phyloP scores from a whole-genome alignment of 2,888 invertebrate genomes.

The Luperina testacea region DNA sequence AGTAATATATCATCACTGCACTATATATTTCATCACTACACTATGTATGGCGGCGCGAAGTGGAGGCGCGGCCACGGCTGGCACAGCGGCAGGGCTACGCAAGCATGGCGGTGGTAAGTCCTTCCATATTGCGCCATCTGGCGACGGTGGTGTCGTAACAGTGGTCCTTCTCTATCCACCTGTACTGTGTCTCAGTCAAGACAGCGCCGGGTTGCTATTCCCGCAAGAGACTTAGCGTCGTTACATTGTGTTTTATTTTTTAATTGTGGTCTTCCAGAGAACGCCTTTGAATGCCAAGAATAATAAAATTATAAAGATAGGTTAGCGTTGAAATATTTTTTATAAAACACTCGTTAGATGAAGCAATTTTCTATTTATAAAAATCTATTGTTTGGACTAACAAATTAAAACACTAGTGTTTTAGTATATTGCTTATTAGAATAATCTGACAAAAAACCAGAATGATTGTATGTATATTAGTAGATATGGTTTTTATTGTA shows the following conservation, averaged over 20 bases:
- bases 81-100: background rate
- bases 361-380: too few relatives aligned
- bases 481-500: too few relatives aligned
- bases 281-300: slow-evolving; percentile 27
- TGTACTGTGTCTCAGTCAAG: slow-evolving; percentile 13
- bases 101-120: background rate
- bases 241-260: slow-evolving; percentile 49
- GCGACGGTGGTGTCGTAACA: background rate
- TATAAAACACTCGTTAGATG: background rate
- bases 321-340: slow-evolving; percentile 1
- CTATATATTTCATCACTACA: background rate
- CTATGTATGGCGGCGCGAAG: background rate
- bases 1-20: background rate
- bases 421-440: too few relatives aligned
- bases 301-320: slow-evolving; percentile 31
- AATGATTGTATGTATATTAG: too few relatives aligned
- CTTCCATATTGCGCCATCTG: background rate
- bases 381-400: too few relatives aligned
- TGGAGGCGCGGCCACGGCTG: too few relatives aligned
- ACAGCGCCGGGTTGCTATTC: slow-evolving; percentile 32
- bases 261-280: slow-evolving; percentile 29
- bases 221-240: slow-evolving; percentile 45
- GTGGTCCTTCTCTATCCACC: slow-evolving; percentile 19
- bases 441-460: too few relatives aligned
- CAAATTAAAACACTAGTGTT: too few relatives aligned